Evolutionary conservation across 2,797 vertebrate genomes (phyloP), one percentile per base, ranked within the genome.

Genomic region (Hybognathus amarus): DNA sequence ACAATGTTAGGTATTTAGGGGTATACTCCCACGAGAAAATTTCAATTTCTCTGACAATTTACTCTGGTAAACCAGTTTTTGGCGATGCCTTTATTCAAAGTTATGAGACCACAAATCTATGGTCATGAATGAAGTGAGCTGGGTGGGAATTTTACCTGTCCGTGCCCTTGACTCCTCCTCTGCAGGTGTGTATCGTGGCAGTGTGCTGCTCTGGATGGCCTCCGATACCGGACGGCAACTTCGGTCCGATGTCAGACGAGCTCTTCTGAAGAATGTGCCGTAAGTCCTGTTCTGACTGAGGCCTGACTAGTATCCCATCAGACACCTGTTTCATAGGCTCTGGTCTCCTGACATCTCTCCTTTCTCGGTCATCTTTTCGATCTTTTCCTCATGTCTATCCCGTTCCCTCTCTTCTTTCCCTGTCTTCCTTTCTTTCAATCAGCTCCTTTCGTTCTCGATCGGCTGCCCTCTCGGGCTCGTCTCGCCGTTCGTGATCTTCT

Each of bases 211-310:
- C 18, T 69, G 87, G 40, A 93, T 90, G 1, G 88, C 59, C 85
- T 95, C 93, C 0, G 93, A 94, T 22, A 75, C 68, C 0, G 91
- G 88, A 0, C 90, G 91, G 91, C 5, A 12, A 4, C 67, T 66
- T 93, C 77, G 77, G 90, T 24, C 61, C 87, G 0, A 92, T 93
- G 71, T 95, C 94, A 1, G 93, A 92, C 6, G 89, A 86, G 59
- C 82, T 89, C 76, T 92, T 95, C 69, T 91, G 90, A 15, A 94
- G 83, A 45, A 4, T 0, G 52, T 83, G 81, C 50, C 90, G 79
- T 50, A 90, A 7, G 81, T 94, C 92, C 30, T 90, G 83, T 45
- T 95, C 94, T 4, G 93, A 94, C 54, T 84, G 66, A 0, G 93
- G 94, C 79, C 93, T 88, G 45, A 54, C 56, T 2, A 66, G 1